Base-by-base conservation (phyloP, 2,113 vertebrate species). In the Micronisus gabar region DNA sequence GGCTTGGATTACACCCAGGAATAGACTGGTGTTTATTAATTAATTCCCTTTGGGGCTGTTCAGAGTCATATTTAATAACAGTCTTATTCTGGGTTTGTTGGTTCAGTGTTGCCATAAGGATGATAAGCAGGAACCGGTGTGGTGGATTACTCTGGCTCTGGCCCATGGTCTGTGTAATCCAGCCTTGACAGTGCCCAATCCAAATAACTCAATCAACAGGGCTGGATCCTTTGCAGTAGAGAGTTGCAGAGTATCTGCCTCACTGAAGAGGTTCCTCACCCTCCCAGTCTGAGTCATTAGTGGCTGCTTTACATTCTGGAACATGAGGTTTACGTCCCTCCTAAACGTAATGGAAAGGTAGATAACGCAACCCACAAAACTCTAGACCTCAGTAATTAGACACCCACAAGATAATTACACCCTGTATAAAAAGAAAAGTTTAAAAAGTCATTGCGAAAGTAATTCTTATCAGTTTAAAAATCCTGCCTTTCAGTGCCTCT, bases 21-120 rank as follows among this genome's bases (percentile, higher is more conserved):
- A 95, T 48, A 95, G 94, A 61, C 13, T n/a, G 52, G 43, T 63
- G 66, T 85, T 95, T 91, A 94, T 95, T 94, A 92, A 94, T 96
- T 87, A 65, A 95, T 79, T 91, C 76, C 76, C 83, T 79, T 65
- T 36, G 56, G 80, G 80, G 17, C 61, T 81, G 52, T 15, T 85
- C 75, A 72, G 75, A 67, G 32, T 43, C 75, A 70, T 63, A 71
- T 86, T 94, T 90, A 94, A 86, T 68, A 88, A 15, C n/a, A 68
- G 52, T 26, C 30, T 91, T 74, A 74, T 50, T 68, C 76, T 56
- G 86, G 30, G 78, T 91, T 67, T 95, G 91, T 89, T n/a, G 40
- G 52, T 34, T 38, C 66, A 9, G 48, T 1, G 29, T 72, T 93
- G 91, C 84, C 70, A 50, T 55, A 74, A 67, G 61, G 84, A 82